Percentiles rank a stretch among this genome's conserved stretches.
These are phyloP conservation scores for Aptenodytes patagonicus DNA, from an alignment of 2,113 vertebrate genomes.

Conservation along the genomic window DNA sequence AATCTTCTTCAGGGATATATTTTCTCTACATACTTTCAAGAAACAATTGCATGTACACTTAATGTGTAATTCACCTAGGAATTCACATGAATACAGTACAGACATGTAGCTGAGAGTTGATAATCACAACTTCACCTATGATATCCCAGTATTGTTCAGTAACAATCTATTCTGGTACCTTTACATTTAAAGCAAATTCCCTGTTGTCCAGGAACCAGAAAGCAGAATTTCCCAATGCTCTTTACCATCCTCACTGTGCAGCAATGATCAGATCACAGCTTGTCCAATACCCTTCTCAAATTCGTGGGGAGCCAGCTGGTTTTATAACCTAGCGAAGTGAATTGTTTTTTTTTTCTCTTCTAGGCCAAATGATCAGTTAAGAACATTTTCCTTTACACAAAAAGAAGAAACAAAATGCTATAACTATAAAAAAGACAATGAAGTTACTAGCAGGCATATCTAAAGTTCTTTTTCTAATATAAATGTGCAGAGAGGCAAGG, in stretches of 20 bases:
- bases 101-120: not conserved
- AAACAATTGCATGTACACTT: not conserved
- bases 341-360: not conserved
- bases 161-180: not conserved
- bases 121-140: not conserved
- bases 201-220: not conserved
- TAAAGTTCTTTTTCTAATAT: not conserved
- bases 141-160: not conserved
- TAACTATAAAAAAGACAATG: not conserved
- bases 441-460: not conserved
- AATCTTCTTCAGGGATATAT: not conserved
- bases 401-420: not conserved
- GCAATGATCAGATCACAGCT: not conserved
- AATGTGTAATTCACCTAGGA: not conserved
- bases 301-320: not conserved
- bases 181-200: not conserved
- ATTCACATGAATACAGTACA: not conserved
- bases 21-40: conserved; percentile 1
- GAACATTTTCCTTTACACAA: not conserved
- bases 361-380: not conserved
- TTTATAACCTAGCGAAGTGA: not conserved
- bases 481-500: not conserved
- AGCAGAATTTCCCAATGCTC: not conserved
- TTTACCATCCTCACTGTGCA: not conserved
- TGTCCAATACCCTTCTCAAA: not conserved